phyloP scores from a whole-genome alignment of 2,797 vertebrate genomes.

The Galagoides demidoff region DNA sequence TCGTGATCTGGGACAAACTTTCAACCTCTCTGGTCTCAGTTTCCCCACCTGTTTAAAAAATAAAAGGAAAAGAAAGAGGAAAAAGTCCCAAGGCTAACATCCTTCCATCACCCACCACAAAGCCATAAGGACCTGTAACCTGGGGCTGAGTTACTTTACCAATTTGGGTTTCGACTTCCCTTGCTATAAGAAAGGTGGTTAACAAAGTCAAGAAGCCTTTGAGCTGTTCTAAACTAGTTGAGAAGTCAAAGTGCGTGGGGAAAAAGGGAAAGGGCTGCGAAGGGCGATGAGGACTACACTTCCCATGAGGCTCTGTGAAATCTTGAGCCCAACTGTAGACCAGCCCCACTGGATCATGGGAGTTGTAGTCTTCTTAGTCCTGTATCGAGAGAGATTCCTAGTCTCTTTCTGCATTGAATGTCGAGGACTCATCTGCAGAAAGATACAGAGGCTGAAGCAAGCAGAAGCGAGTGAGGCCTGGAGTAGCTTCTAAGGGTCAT shows the following conservation, averaged over 20 bases:
- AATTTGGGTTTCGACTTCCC: background rate
- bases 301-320: conserved; percentile 3
- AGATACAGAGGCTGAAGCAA: background rate
- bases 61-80: background rate
- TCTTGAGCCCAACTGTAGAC: background rate
- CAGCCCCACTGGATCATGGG: background rate
- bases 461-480: background rate
- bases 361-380: background rate
- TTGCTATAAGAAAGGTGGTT: background rate
- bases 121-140: background rate
- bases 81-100: background rate
- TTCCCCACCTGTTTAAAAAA: background rate
- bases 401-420: background rate
- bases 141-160: background rate
- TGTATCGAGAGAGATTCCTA: background rate
- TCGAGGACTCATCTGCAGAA: background rate
- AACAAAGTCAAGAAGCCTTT: background rate
- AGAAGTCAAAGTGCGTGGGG: background rate
- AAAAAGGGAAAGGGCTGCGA: background rate
- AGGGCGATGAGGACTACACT: background rate
- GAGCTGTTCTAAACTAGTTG: background rate
- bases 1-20: background rate
- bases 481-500: background rate
- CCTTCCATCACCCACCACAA: background rate
- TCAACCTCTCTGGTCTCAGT: background rate